Percentiles rank a stretch among this genome's conserved stretches.
Evolutionary conservation across 1,140 invertebrate genomes (phyloP).

Genomic region (Brevipalpus yothersi): DNA sequence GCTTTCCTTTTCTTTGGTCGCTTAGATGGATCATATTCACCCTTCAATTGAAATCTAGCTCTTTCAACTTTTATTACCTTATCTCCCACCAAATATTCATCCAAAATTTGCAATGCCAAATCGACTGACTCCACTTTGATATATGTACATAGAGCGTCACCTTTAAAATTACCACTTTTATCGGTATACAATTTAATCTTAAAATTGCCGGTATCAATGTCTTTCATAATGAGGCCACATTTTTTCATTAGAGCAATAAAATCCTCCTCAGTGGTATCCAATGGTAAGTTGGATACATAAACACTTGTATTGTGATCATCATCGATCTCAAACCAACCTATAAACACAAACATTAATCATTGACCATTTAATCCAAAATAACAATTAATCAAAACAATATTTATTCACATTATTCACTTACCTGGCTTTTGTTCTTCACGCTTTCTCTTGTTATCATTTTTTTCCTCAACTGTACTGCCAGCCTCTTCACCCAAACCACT

Average conservation of each 20-base stretch:
- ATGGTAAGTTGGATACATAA: slow-evolving; percentile 77
- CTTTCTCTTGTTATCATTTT: too few species aligned
- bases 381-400: too few species aligned
- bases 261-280: slow-evolving; percentile 57
- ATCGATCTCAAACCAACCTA: slow-evolving; percentile 79
- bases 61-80: slow-evolving; percentile 57
- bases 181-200: slow-evolving; percentile 89
- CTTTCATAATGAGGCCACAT: slow-evolving; percentile 80
- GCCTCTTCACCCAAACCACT: too few species aligned
- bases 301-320: slow-evolving; percentile 86
- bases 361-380: too few species aligned
- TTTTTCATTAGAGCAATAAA: slow-evolving; percentile 78
- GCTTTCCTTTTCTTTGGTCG: slow-evolving; percentile 51
- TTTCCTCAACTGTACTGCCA: too few species aligned
- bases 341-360: too few species aligned
- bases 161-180: slow-evolving; percentile 54
- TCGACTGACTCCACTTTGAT: slow-evolving; percentile 90
- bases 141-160: slow-evolving; percentile 88
- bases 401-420: too few species aligned
- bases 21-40: slow-evolving; percentile 69
- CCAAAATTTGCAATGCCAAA: slow-evolving; percentile 68
- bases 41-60: slow-evolving; percentile 86
- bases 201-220: slow-evolving; percentile 50
- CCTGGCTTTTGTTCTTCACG: too few species aligned
- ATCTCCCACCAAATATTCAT: slow-evolving; percentile 45